Conservation (phyloP, 2,888 invertebrate genomes). For the Drosophila barbarae region DNA sequence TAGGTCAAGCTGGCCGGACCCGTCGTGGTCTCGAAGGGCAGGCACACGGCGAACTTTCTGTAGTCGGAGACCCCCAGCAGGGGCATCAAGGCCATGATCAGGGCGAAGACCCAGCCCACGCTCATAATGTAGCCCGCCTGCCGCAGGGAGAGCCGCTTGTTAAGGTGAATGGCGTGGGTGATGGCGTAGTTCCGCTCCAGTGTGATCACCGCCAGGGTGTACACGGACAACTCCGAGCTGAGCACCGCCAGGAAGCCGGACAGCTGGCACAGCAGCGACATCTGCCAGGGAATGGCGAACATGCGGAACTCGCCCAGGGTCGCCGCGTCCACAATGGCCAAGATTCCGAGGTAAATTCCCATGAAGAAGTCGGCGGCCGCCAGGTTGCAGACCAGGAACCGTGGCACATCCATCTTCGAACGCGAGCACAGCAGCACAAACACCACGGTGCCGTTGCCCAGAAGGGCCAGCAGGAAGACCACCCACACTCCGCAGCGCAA, state of each 20-base stretch:
- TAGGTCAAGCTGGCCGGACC: conserved; percentile 90
- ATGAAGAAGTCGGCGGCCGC: conserved; percentile 98
- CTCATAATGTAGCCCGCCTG: conserved; percentile 96
- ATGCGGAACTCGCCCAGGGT: conserved; percentile 97
- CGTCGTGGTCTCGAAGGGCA: conserved; percentile 94
- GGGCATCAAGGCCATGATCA: conserved; percentile 92
- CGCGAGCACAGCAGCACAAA: conserved; percentile 94
- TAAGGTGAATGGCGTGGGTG: conserved; percentile 98
- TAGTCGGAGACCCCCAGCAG: conserved; percentile 96
- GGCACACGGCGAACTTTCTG: conserved; percentile 96
- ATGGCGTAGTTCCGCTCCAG: conserved; percentile 97
- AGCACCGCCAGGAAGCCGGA: conserved; percentile 97
- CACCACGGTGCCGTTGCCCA: conserved; percentile 97
- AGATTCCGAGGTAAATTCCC: conserved; percentile 95
- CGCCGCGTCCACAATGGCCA: conserved; percentile 97
- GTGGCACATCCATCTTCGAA: conserved; percentile 96
- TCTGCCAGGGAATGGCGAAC: conserved; percentile 98
- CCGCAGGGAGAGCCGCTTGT: conserved; percentile 93
- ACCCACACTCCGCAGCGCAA: conserved; percentile 98
- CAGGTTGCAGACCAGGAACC: conserved; percentile 97
- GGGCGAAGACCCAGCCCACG: conserved; percentile 94
- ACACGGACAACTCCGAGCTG: conserved; percentile 96
- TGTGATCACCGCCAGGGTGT: conserved; percentile 97
- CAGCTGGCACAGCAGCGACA: conserved; percentile 94
- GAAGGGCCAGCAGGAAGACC: conserved; percentile 95